These are phyloP conservation scores for Telmatherina bonti DNA, from an alignment of 2,797 vertebrate genomes.

Conservation along the genomic window DNA sequence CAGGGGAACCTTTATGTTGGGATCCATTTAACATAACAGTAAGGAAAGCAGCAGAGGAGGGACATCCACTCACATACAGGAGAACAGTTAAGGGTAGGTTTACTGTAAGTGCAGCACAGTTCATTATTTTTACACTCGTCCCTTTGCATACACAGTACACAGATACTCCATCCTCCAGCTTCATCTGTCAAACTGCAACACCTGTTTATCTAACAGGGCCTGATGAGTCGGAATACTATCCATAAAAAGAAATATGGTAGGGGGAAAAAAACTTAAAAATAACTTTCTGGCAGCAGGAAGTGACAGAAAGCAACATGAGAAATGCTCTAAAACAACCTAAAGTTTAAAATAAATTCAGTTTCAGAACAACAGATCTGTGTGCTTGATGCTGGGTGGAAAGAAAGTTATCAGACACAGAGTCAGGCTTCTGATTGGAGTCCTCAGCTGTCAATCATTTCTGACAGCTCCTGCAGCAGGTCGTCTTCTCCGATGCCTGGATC, in stretches of 20 bases:
- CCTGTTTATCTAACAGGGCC: neutral
- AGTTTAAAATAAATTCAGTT: slow-evolving; percentile 6
- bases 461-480: slow-evolving; percentile 79
- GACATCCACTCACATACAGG: neutral
- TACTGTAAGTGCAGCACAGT: slow-evolving; percentile 42
- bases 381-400: neutral
- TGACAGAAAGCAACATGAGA: slow-evolving; percentile 37
- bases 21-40: neutral
- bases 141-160: slow-evolving; percentile 82
- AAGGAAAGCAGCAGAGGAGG: neutral
- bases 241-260: slow-evolving; percentile 12
- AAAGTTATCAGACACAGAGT: neutral
- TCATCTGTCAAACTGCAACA: slow-evolving; percentile 21
- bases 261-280: slow-evolving; percentile 16
- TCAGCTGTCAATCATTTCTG: slow-evolving; percentile 81
- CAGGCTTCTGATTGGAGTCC: neutral
- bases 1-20: neutral
- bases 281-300: slow-evolving; percentile 11
- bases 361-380: neutral
- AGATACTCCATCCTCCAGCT: slow-evolving; percentile 37
- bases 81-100: slow-evolving; percentile 3
- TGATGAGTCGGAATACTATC: neutral
- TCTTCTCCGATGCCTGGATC: slow-evolving; percentile 90
- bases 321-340: slow-evolving; percentile 26
- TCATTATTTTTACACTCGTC: slow-evolving; percentile 26